phyloP scores from a whole-genome alignment of 2,888 invertebrate species.

The Ophion costatus region DNA sequence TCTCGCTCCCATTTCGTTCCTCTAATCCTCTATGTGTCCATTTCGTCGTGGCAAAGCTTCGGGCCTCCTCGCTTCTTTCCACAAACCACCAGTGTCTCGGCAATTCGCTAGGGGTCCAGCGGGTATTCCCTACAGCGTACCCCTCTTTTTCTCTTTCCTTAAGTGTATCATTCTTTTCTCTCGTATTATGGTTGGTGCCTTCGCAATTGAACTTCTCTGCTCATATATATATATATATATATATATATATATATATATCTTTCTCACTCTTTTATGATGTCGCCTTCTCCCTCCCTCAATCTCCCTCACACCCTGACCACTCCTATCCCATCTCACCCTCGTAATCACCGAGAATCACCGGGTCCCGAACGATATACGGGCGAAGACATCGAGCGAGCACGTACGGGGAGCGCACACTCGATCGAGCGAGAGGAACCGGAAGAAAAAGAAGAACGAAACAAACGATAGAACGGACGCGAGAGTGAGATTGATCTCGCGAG shows the following conservation, averaged over 20 bases:
- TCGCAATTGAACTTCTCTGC: too few species aligned
- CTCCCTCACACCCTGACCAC: background rate
- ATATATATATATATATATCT: background rate
- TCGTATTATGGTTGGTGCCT: background rate
- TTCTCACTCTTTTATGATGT: background rate
- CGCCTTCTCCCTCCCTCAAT: constrained; percentile 52
- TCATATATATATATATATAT: background rate
- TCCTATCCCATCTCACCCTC: constrained; percentile 17
- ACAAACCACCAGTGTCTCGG: background rate
- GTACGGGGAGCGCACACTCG: background rate
- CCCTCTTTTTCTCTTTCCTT: background rate
- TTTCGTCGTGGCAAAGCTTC: background rate
- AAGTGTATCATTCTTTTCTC: background rate
- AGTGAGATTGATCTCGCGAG: constrained; percentile 50
- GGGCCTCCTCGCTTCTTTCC: background rate
- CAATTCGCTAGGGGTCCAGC: background rate
- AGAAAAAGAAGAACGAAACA: constrained; percentile 15
- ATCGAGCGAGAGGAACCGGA: constrained; percentile 25
- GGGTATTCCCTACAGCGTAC: too few species aligned
- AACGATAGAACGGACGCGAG: background rate
- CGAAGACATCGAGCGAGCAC: constrained; percentile 13
- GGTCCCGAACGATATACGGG: background rate
- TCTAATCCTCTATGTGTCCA: background rate
- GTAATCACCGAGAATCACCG: constrained; percentile 29
- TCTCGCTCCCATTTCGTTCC: constrained; percentile 1